Evolutionary conservation across 2,888 invertebrate species (phyloP), one percentile per base, ranked within the genome.

Genomic region (Clitarchus hookeri): DNA sequence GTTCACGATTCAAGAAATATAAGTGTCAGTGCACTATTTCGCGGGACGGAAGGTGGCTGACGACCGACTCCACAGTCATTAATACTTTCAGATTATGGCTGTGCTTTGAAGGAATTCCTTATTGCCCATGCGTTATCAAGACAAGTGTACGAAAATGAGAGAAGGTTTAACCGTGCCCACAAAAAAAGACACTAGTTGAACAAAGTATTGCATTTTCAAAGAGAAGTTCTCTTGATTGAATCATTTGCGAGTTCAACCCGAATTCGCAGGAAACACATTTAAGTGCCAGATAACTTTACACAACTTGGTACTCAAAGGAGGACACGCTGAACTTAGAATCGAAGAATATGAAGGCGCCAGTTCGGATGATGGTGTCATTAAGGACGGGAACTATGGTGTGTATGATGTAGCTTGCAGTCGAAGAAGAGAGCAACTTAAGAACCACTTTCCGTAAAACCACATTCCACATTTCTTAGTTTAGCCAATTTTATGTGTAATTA

Each of bases 1-100:
- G 82, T 82, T 82, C 82, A 27, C 82, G 82, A 82, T 19, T 11
- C 82, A 82, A 27, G 82, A 27, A 25, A 8, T 11, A n/a, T 82
- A 16, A n/a, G 44, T 8, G n/a, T n/a, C 26, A 82, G 26, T 82
- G 36, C 80, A 25, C 80, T 80, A 25, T 80, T 6, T 80, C 11
- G 26, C 27, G 6, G 36, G n/a, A 80, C n/a, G 9, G 13, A 80
- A 6, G 13, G n/a, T 13, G 26, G 80, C 26, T 80, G 80, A 25
- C 65, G 16, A 12, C 27, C 27, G 80, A 26, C n/a, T 80, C 25
- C 26, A 80, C 26, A 80, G 12, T 80, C 80, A 26, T 9, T 26
- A 80, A 6, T 80, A 80, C 80, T 80, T 80, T 9, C 13, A 25
- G 80, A 80, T 80, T 80, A 9, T 80, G 19, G 26, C 25, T 80